phyloP scores from a whole-genome alignment of 2,797 vertebrate species.

The Periparus ater region DNA sequence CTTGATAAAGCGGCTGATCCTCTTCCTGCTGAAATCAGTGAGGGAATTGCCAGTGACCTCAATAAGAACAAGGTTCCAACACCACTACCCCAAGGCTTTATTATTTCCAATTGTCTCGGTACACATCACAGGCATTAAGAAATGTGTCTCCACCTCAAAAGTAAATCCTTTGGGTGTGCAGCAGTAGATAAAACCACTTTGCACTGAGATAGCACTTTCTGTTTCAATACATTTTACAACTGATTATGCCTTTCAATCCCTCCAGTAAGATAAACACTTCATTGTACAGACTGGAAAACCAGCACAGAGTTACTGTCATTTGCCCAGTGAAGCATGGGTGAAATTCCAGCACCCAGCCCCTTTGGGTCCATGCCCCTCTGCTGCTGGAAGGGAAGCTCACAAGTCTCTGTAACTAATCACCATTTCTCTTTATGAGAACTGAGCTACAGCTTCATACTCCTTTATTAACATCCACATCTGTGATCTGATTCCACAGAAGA shows the following conservation, averaged over 20 bases:
- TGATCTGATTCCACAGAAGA: not conserved
- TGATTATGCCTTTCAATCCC: not conserved
- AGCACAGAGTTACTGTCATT: not conserved
- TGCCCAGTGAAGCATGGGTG: not conserved
- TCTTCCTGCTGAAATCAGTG: not conserved
- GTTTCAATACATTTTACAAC: conserved; percentile 25
- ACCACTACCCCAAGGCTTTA: not conserved
- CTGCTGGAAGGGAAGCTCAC: not conserved
- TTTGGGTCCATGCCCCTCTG: not conserved
- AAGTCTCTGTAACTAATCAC: conserved; percentile 3
- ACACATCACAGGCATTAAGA: conserved; percentile 13
- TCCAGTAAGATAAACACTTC: not conserved
- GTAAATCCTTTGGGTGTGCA: conserved; percentile 35
- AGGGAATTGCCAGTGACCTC: not conserved
- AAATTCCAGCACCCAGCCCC: not conserved
- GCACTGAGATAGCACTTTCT: conserved; percentile 23
- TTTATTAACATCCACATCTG: not conserved
- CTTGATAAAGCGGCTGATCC: not conserved
- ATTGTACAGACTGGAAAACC: not conserved
- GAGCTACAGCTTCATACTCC: not conserved
- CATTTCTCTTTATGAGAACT: not conserved
- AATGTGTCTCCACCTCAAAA: conserved; percentile 19
- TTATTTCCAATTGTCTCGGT: not conserved
- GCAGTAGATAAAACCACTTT: conserved; percentile 34
- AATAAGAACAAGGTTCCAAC: not conserved